Base-by-base conservation (phyloP, 2,888 invertebrate species). In the Pseudococcus jackbeardsleyi region DNA sequence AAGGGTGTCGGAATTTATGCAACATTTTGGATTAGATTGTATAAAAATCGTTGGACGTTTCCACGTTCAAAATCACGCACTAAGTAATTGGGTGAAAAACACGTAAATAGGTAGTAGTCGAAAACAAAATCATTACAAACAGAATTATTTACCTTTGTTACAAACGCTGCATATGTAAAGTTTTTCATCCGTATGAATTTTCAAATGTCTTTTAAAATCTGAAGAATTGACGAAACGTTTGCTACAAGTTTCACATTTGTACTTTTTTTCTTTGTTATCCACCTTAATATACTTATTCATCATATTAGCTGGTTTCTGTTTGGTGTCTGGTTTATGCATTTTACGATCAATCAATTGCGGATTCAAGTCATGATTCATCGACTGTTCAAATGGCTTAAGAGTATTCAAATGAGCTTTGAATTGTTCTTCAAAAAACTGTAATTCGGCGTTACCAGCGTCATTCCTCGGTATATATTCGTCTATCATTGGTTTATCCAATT, bases 321-420 rank as follows among this genome's bases (percentile, higher is more conserved):
- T 82, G 7, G 19, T 26, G 7, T 79, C 88, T 4, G 22, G 19
- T 88, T 88, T 88, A n/a, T 77, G 26, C 3, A 48, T 46, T 26
- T 86, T 86, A 11, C 68, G 39, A 72, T 72, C 72, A 8, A 72
- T 19, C 15, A 48, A n/a, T 72, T 39, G 46, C 15, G 72, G 15
- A 48, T 86, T 64, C 48, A 86, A 26, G 33, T 64, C 46, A 46
- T 72, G 39, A n/a, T 33, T 22, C 54, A 50, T 54, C 9, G 82
- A 48, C 59, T 79, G 88, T 59, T 59, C 88, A 17, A 42, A 54
- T 17, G 88, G 88, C 48, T 88, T 88, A 7, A 88, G 4, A 39
- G 72, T 88, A 33, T 77, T 88, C 33, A 88, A n/a, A 19, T 88
- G 88, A 39, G 88, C 88, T 88, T 88, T 88, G 64, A 88, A 88